Base-by-base conservation (phyloP, 2,113 vertebrate species). In the Gracilinanus agilis region DNA sequence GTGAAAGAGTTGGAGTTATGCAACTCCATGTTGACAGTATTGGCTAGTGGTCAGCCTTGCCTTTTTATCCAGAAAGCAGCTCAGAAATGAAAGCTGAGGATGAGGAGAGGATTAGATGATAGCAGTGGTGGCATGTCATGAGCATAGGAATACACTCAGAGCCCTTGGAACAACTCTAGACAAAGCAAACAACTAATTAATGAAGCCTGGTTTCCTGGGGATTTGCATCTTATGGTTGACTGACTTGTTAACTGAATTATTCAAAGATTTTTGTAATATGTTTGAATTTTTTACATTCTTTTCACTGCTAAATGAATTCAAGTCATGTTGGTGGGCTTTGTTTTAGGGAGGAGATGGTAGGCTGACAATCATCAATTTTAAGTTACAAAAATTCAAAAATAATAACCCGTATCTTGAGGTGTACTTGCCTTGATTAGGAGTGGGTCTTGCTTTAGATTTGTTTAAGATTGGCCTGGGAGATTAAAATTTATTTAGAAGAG, bases 161-260 rank as follows among this genome's bases (percentile, higher is more conserved):
- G 91, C 95, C 40, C 90, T 92, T 93, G 83, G 94, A 54, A 44
- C 53, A 89, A n/a, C 54, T 94, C 91, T 95, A 3, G 44, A 40
- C 90, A 95, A 96, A 93, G 93, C 92, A 40, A 54, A 91, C 24
- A 94, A 93, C 56, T 93, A 95, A n/a, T 44, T 95, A 97, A 96
- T 93, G 95, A 96, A 97, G 91, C 53, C 90, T 91, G 93, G 95
- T 97, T 96, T 97, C 56, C 93, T 95, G 94, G 83, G 67, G n/a
- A 95, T 96, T 97, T 96, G 92, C 90, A 25, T 97, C 92, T 96
- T 95, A 95, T 53, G 93, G 91, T 58, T 96, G 90, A 93, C 92
- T 95, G 94, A 95, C 91, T 96, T 83, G 54, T 95, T 98, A 97
- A 95, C 95, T 97, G 96, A 97, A 96, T 97, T 97, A 97, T 96